A percentile compares a stretch with the other conserved stretches of the same genome.
These are phyloP conservation scores for Sarcophaga variegata DNA, from an alignment of 2,888 invertebrate species.

Conservation along the genomic window DNA sequence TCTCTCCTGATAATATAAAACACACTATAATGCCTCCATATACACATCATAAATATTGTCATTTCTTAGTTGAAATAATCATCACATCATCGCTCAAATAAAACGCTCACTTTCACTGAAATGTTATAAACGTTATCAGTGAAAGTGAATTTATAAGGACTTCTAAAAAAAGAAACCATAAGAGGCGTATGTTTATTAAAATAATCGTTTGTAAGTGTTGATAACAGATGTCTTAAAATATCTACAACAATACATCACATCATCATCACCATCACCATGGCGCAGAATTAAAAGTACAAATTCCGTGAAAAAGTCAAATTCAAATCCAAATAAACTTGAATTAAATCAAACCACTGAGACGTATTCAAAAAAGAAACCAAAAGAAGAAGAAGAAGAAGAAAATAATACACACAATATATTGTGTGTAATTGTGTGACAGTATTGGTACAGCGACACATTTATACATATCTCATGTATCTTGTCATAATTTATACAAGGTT, in stretches of 20 bases:
- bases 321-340: conserved; percentile 42
- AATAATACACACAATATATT: neutral
- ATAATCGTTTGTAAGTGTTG: neutral
- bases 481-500: too few relatives aligned
- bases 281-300: conserved; percentile 24
- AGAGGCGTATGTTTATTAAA: neutral
- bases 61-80: too few relatives aligned
- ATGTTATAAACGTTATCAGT: neutral
- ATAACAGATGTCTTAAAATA: neutral
- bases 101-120: neutral
- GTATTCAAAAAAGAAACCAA: neutral
- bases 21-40: too few relatives aligned
- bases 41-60: too few relatives aligned
- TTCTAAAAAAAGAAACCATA: conserved; percentile 8
- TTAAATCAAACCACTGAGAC: conserved; percentile 29
- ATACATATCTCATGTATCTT: too few relatives aligned
- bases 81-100: neutral
- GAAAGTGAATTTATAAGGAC: conserved; percentile 1
- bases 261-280: conserved; percentile 19
- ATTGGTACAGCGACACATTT: too few relatives aligned
- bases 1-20: too few relatives aligned
- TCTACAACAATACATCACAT: conserved; percentile 1
- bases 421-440: neutral
- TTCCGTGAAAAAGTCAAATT: conserved; percentile 52
- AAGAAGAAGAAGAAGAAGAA: neutral